Percentiles rank a stretch among this genome's conserved stretches.
phyloP scores from a whole-genome alignment of 2,888 invertebrate genomes.

The Agelastica alni region DNA sequence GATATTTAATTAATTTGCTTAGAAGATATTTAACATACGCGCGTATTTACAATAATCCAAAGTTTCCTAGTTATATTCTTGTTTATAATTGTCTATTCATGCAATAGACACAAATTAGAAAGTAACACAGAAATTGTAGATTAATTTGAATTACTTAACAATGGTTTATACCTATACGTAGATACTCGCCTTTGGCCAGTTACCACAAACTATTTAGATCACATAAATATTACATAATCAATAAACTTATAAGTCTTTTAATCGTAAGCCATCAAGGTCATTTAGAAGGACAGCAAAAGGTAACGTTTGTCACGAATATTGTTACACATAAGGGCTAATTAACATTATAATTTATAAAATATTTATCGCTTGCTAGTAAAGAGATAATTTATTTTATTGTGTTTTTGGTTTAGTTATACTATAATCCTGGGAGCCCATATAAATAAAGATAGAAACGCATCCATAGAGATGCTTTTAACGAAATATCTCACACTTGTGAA shows the following conservation, averaged over 20 bases:
- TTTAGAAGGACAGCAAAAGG: not conserved
- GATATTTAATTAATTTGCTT: too few relatives aligned
- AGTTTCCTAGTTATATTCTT: not conserved
- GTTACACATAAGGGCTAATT: not conserved
- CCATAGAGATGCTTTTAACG: too few relatives aligned
- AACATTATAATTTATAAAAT: too few relatives aligned
- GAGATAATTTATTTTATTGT: too few relatives aligned
- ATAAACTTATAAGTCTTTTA: not conserved
- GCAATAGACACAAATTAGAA: conserved; percentile 15
- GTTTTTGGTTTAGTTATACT: too few relatives aligned
- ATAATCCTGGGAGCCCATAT: too few relatives aligned
- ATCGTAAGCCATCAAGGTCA: not conserved
- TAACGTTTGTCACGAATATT: conserved; percentile 1
- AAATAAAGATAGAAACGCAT: too few relatives aligned
- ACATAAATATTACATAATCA: not conserved
- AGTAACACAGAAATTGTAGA: conserved; percentile 21
- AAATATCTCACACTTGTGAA: too few relatives aligned
- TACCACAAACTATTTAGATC: conserved; percentile 25
- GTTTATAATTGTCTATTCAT: not conserved
- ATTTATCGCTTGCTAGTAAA: too few relatives aligned
- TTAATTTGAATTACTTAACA: conserved; percentile 24
- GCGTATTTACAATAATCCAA: not conserved
- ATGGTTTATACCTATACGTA: conserved; percentile 20
- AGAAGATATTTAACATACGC: too few relatives aligned
- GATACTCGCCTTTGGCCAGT: conserved; percentile 18